Percentiles rank a stretch among this genome's conserved stretches.
Conservation (phyloP, 92 coral and sea anemone species). For the Parazoanthus atlanticus region DNA sequence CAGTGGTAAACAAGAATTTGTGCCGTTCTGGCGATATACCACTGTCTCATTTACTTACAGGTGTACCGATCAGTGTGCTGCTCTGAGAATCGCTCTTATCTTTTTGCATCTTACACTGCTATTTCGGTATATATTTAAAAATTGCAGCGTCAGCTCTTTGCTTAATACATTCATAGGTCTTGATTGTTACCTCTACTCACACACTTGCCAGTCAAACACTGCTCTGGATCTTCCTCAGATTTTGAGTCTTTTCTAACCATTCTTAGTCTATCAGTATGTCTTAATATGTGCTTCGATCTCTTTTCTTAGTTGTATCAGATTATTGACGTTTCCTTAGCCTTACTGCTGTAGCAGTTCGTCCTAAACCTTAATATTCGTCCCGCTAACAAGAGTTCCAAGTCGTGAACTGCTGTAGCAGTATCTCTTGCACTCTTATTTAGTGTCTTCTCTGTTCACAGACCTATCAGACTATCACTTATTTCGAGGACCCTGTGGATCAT, state of each 20-base stretch:
- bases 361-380: background rate
- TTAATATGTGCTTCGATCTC: background rate
- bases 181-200: background rate
- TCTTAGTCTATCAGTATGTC: background rate
- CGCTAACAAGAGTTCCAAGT: background rate
- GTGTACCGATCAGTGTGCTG: no score
- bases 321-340: background rate
- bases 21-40: no score
- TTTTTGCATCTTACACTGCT: no score
- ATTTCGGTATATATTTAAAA: no score
- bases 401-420: background rate
- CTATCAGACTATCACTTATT: background rate
- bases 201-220: background rate
- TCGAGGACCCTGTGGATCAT: slow-evolving; percentile 21
- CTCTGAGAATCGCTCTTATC: no score
- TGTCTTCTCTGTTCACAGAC: slow-evolving; percentile 12
- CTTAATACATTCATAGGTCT: no score
- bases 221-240: background rate
- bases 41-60: no score
- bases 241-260: background rate
- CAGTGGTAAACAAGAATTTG: no score
- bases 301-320: background rate
- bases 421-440: background rate
- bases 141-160: no score
- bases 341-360: background rate